Conservation (phyloP, 2,888 invertebrate species). For the Tiliacea citrago region DNA sequence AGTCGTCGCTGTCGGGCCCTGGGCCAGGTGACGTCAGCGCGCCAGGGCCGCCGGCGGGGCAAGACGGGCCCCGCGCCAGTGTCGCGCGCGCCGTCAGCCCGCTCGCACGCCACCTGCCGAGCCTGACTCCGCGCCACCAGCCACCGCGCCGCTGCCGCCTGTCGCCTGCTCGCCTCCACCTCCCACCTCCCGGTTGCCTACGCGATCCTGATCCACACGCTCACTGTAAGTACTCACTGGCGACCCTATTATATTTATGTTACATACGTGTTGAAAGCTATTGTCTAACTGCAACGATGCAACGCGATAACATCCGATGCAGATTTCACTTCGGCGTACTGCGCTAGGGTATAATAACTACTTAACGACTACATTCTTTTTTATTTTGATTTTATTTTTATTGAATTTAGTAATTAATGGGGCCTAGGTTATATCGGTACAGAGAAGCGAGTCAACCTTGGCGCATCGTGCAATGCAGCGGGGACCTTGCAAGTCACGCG, state of each 20-base stretch:
- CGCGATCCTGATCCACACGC: constrained; percentile 69
- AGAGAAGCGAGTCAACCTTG: constrained; percentile 89
- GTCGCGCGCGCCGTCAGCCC: constrained; percentile 90
- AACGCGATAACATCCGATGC: constrained; percentile 79
- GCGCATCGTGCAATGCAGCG: constrained; percentile 91
- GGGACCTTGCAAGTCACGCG: constrained; percentile 91
- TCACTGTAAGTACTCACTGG: constrained; percentile 74
- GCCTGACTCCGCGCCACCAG: constrained; percentile 72
- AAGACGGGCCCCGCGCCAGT: constrained; percentile 91
- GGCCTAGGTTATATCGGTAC: constrained; percentile 79
- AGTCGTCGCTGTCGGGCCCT: constrained; percentile 89
- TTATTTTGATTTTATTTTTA: constrained; percentile 38
- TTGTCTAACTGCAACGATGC: constrained; percentile 82
- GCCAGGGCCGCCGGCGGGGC: constrained; percentile 89
- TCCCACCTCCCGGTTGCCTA: constrained; percentile 72
- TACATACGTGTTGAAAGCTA: constrained; percentile 74
- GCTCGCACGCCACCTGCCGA: constrained; percentile 85
- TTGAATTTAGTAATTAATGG: constrained; percentile 65
- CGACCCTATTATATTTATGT: constrained; percentile 66
- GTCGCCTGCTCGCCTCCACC: constrained; percentile 69
- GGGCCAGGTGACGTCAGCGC: constrained; percentile 90
- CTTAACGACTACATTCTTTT: constrained; percentile 43
- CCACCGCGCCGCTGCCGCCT: constrained; percentile 68
- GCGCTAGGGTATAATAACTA: constrained; percentile 65
- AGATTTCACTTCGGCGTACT: constrained; percentile 84